phyloP scores from a whole-genome alignment of 2,888 invertebrate genomes.

The Teleogryllus oceanicus region DNA sequence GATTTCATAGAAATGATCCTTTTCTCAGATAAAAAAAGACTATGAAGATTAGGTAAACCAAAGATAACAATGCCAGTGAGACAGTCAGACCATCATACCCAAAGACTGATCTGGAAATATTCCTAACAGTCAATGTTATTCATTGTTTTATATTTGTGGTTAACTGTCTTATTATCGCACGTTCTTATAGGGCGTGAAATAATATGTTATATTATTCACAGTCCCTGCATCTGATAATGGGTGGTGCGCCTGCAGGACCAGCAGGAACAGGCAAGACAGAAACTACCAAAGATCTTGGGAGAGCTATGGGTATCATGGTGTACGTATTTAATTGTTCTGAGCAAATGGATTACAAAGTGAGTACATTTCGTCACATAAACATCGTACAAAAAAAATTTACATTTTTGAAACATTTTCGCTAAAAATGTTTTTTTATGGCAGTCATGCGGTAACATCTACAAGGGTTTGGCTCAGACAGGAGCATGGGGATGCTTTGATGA shows the following conservation, averaged over 20 bases:
- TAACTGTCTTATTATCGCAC: too few species aligned
- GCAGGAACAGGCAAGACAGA: conserved; percentile 96
- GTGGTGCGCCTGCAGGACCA: conserved; percentile 94
- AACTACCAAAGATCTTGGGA: conserved; percentile 92
- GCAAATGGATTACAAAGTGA: conserved; percentile 90
- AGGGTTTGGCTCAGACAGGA: conserved; percentile 91
- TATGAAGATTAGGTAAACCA: too few species aligned
- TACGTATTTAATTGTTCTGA: conserved; percentile 97
- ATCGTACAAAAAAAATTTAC: too few species aligned
- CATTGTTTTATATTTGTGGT: too few species aligned
- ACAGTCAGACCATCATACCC: too few species aligned
- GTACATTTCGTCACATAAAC: background rate
- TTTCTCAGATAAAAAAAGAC: too few species aligned
- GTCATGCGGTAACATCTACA: conserved; percentile 91
- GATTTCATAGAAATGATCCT: too few species aligned
- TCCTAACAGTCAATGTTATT: too few species aligned
- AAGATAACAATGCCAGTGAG: too few species aligned
- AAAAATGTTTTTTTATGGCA: conserved; percentile 39
- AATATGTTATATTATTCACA: conserved; percentile 43
- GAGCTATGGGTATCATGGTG: conserved; percentile 92
- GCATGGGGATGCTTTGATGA: conserved; percentile 98
- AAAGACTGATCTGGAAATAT: too few species aligned
- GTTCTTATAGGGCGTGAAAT: too few species aligned
- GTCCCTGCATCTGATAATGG: conserved; percentile 90
- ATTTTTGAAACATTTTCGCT: background rate